Percentiles rank a stretch among this genome's conserved stretches.
phyloP scores from a whole-genome alignment of 1,140 invertebrate genomes.

The Aphelenchoides fujianensis region DNA sequence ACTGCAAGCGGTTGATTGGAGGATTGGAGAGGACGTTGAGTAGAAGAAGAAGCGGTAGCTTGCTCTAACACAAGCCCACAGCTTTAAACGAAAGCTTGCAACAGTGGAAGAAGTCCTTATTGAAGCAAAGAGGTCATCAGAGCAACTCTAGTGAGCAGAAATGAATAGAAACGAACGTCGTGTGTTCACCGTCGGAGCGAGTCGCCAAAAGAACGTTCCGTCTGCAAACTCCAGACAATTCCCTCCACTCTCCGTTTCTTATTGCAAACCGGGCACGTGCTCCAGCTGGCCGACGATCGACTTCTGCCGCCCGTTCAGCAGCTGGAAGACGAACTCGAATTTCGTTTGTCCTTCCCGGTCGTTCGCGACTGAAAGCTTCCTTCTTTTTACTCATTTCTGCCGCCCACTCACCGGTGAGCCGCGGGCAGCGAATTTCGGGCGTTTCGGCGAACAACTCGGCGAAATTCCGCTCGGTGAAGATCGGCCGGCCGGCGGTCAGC shows the following conservation, averaged over 20 bases:
- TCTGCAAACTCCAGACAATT: no score
- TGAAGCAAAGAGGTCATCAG: no score
- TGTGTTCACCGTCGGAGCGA: conserved; percentile 16
- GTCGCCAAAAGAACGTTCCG: conserved; percentile 20
- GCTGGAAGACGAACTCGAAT: conserved; percentile 29
- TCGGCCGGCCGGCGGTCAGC: neutral
- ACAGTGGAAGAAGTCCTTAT: no score
- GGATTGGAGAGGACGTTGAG: no score
- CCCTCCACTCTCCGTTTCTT: no score
- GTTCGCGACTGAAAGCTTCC: neutral
- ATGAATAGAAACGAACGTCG: no score
- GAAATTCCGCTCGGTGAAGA: conserved; percentile 16
- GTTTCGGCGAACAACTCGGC: conserved; percentile 20
- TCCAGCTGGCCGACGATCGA: conserved; percentile 24
- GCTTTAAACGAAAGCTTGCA: no score
- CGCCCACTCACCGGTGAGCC: conserved; percentile 13
- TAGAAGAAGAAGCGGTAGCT: no score
- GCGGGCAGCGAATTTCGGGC: conserved; percentile 23
- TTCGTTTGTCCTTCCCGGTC: conserved; percentile 1
- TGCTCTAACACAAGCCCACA: no score
- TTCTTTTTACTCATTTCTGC: no score
- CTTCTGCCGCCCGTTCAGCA: conserved; percentile 24
- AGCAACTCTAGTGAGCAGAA: no score
- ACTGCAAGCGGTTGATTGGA: no score
- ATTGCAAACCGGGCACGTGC: neutral